These are phyloP conservation scores for Ameiurus melas DNA, from an alignment of 2,113 vertebrate species.

Conservation along the genomic window DNA sequence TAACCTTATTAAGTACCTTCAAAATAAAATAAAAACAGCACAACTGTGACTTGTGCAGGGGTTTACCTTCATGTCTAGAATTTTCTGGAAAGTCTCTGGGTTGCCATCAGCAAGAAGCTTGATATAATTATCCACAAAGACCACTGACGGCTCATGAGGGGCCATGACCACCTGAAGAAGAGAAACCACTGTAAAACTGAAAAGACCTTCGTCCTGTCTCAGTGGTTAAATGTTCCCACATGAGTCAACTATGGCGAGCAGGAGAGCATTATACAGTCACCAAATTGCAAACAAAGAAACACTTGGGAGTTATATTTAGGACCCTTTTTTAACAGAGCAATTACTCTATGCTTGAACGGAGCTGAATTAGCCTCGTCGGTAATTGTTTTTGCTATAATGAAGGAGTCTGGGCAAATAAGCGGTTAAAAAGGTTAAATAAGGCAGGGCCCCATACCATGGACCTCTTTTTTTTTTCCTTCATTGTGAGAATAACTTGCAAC, in stretches of 20 bases:
- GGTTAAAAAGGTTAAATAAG: constrained; percentile 50
- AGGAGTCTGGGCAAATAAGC: constrained; percentile 52
- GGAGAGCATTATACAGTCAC: constrained; percentile 48
- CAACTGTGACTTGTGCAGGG: not conserved
- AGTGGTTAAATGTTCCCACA: constrained; percentile 65
- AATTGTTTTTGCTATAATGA: constrained; percentile 66
- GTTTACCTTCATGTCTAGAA: constrained; percentile 95
- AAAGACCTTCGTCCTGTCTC: constrained; percentile 29
- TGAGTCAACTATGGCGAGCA: constrained; percentile 42
- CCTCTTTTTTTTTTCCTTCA: not conserved
- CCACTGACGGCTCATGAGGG: constrained; percentile 88
- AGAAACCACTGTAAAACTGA: constrained; percentile 42
- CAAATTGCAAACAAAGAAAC: constrained; percentile 55
- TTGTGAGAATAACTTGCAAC: constrained; percentile 40
- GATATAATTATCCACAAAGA: constrained; percentile 99
- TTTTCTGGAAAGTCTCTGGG: constrained; percentile 98
- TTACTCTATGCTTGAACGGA: constrained; percentile 60
- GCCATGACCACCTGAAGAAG: constrained; percentile 92
- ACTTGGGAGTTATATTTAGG: constrained; percentile 60
- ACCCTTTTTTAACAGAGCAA: constrained; percentile 57
- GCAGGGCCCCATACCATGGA: constrained; percentile 39
- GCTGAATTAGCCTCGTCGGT: constrained; percentile 59
- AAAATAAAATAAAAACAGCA: constrained; percentile 2
- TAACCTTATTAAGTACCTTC: not conserved
- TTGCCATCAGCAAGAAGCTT: constrained; percentile 95